A percentile compares a stretch with the other conserved stretches of the same genome.
Conservation (phyloP, 2,888 invertebrate species). For the Azorinus chamasolen region DNA sequence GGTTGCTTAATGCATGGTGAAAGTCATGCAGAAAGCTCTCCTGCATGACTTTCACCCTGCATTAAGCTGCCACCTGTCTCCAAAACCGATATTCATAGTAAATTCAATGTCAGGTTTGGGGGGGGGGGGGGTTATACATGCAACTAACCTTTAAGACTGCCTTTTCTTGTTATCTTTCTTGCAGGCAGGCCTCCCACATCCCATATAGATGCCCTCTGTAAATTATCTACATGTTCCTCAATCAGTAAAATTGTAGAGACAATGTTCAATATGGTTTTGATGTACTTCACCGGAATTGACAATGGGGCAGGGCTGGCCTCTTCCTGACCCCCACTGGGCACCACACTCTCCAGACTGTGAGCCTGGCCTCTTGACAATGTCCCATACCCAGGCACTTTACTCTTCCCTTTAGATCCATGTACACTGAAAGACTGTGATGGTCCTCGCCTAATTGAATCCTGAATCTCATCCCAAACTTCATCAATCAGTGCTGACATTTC, state of each 20-base stretch:
- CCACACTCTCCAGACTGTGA: constrained; percentile 57
- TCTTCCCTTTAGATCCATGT: constrained; percentile 50
- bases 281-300: constrained; percentile 67
- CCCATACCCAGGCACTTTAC: constrained; percentile 27
- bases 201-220: constrained; percentile 79
- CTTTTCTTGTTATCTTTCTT: constrained; percentile 75
- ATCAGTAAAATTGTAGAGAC: constrained; percentile 76
- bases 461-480: constrained; percentile 80
- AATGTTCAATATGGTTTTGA: constrained; percentile 75
- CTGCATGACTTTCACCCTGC: no score
- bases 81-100: no score
- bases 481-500: constrained; percentile 81
- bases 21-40: no score
- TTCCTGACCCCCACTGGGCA: constrained; percentile 20
- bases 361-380: constrained; percentile 33
- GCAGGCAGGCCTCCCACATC: constrained; percentile 76
- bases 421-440: constrained; percentile 70
- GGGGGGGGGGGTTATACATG: no score
- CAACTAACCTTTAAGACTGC: constrained; percentile 80
- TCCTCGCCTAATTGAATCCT: constrained; percentile 59
- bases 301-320: background rate
- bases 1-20: no score
- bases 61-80: no score
- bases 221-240: constrained; percentile 79
- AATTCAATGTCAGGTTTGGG: no score